Evolutionary conservation across 2,888 invertebrate genomes (phyloP), one percentile per base, ranked within the genome.

Genomic region (Steinernema hermaphroditum): DNA sequence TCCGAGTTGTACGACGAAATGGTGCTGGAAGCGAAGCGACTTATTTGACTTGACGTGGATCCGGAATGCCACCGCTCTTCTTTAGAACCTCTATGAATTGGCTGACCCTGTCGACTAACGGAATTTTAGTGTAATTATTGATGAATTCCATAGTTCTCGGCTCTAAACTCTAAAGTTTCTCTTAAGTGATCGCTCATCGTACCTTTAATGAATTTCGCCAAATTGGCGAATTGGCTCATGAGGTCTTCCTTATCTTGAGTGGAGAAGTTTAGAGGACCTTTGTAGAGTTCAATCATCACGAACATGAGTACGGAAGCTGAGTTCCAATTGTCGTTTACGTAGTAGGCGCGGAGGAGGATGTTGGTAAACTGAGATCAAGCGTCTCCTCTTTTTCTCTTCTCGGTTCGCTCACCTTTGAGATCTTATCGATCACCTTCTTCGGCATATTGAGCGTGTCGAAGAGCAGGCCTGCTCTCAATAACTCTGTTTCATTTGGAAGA

Each of bases 331-430:
- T 54, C 27, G 54, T 54, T 54, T 22, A 27, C 27, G 54, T 54
- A 54, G 54, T 54, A 54, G 54, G 54, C 19, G 14, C 54, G 54
- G 27, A 54, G 54, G 54, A 54, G 54, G 2, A 54, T 24, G 54
- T 54, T 54, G 2, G 54, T 27, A 6, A 54, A 1, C 54, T 54
- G 27, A 4, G 27, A 27, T 2, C 6, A 54, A 8, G 27, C 37
- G 6, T 37, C 37, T n/a, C n/a, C n/a, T n/a, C n/a, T n/a, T n/a
- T n/a, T n/a, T n/a, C n/a, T n/a, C n/a, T n/a, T n/a, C n/a, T n/a
- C n/a, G n/a, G n/a, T n/a, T n/a, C n/a, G 12, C 54, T 24, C 6
- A 54, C 54, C 54, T 54, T 22, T 14, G 27, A 6, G 6, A 54
- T 54, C 27, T 54, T 54, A 6, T 4, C 27, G 14, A 24, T 54